A percentile compares a stretch with the other conserved stretches of the same genome.
Conservation (phyloP, 2,888 invertebrate species). For the Sinotaia quadrata region DNA sequence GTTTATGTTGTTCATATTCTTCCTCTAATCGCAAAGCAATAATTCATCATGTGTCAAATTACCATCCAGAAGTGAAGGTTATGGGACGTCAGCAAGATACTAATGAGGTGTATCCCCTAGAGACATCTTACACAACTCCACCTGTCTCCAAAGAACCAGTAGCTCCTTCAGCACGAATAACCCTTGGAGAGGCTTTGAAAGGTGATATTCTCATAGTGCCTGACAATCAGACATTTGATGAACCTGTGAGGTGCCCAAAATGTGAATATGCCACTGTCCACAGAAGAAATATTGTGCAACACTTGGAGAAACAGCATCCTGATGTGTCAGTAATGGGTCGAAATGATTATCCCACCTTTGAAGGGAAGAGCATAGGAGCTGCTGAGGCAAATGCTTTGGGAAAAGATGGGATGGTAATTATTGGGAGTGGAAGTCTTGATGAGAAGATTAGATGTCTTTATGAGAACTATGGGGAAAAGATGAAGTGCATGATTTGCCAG, state of each 20-base stretch:
- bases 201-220: slow-evolving; percentile 41
- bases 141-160: neutral
- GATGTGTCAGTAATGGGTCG: slow-evolving; percentile 42
- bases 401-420: slow-evolving; percentile 37
- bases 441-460: slow-evolving; percentile 41
- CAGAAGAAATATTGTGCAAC: slow-evolving; percentile 38
- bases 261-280: slow-evolving; percentile 47
- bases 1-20: slow-evolving; percentile 50
- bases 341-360: slow-evolving; percentile 36
- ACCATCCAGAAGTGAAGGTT: slow-evolving; percentile 38
- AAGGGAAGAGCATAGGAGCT: slow-evolving; percentile 18
- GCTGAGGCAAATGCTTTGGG: slow-evolving; percentile 31
- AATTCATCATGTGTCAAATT: slow-evolving; percentile 34
- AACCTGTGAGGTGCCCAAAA: slow-evolving; percentile 43
- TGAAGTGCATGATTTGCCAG: slow-evolving; percentile 56
- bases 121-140: slow-evolving; percentile 14
- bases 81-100: slow-evolving; percentile 35
- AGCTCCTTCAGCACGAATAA: neutral
- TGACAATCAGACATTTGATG: slow-evolving; percentile 40
- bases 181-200: slow-evolving; percentile 23
- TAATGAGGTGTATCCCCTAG: slow-evolving; percentile 20
- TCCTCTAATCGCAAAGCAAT: slow-evolving; percentile 37
- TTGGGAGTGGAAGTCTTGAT: slow-evolving; percentile 45
- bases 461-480: slow-evolving; percentile 42
- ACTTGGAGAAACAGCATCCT: slow-evolving; percentile 40